Evolutionary conservation across 2,797 vertebrate species (phyloP), one percentile per base, ranked within the genome.

Genomic region (Adelosebastes latens): DNA sequence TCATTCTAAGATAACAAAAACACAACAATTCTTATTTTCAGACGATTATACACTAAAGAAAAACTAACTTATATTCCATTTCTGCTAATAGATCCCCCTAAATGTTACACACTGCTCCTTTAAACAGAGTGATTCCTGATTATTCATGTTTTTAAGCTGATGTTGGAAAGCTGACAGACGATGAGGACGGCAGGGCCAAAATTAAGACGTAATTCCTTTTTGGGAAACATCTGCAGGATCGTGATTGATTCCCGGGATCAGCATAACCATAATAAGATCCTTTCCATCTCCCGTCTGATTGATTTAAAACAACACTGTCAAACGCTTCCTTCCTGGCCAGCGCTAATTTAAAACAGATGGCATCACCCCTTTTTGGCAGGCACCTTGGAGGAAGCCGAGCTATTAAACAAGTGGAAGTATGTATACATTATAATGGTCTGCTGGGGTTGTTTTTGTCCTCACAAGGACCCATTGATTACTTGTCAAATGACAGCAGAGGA

Each of bases 261-360:
- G 72, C 72, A 83, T 79, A 85, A 84, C 88, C 78, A 83, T 89
- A 87, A 90, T 85, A 78, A 83, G 79, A 84, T 77, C 58, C 71
- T 83, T 73, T 82, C 77, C 61, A 82, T 83, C 80, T 77, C 34
- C 59, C 22, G 34, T 81, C 69, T 87, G 88, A 92, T 77, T 93
- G 92, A 94, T 95, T 95, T 92, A 90, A 52, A 90, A 91, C 79
- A 90, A 79, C 80, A 76, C 71, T 86, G 88, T 91, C 88, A 84
- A 86, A 92, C 32, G 66, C 78, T 83, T 83, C 75, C 72, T 89
- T 85, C 85, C 63, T 79, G 82, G 86, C 84, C 72, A 69, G 46
- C 77, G 66, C 88, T 89, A 89, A 91, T 92, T 93, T 92, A 93
- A 87, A 93, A 88, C 83, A 90, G 89, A 92, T 87, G 87, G 81